Conservation (phyloP, 2,113 vertebrate genomes). For the Rutilus rutilus region DNA sequence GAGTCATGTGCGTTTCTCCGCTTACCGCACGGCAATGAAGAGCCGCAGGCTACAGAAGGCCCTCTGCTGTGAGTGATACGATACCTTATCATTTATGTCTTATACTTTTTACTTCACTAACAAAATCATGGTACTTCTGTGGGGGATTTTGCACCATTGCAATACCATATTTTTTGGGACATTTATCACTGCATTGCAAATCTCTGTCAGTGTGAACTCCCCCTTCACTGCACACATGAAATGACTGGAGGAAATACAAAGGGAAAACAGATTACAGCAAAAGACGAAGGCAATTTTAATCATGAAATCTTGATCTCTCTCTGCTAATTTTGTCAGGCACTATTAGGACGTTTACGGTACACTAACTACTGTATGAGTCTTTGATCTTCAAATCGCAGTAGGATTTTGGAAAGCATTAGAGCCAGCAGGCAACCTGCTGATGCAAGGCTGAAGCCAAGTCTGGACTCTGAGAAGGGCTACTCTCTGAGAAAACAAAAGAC, state of each 20-base stretch:
- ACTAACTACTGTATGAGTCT: neutral
- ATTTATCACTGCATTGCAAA: constrained; percentile 1
- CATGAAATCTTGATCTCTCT: neutral
- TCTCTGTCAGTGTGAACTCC: neutral
- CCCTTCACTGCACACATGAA: neutral
- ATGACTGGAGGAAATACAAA: neutral
- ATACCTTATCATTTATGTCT: neutral
- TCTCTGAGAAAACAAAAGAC: no score
- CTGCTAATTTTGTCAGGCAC: constrained; percentile 12
- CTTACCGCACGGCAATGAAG: constrained; percentile 89
- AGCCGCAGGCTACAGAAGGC: constrained; percentile 85
- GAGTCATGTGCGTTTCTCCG: constrained; percentile 86
- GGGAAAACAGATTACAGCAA: constrained; percentile 14
- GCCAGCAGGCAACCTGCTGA: constrained; percentile 17
- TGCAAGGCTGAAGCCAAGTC: no score
- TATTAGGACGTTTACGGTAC: neutral
- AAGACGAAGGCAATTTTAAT: constrained; percentile 24
- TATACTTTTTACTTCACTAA: neutral
- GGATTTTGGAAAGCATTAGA: constrained; percentile 28
- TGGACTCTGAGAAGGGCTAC: no score
- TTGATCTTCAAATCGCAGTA: constrained; percentile 17
- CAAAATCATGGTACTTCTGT: neutral
- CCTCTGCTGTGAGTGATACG: constrained; percentile 79
- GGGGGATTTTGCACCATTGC: neutral
- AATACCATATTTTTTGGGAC: neutral